Evolutionary conservation across 2,113 vertebrate species (phyloP).

Genomic region (Albula glossodonta): DNA sequence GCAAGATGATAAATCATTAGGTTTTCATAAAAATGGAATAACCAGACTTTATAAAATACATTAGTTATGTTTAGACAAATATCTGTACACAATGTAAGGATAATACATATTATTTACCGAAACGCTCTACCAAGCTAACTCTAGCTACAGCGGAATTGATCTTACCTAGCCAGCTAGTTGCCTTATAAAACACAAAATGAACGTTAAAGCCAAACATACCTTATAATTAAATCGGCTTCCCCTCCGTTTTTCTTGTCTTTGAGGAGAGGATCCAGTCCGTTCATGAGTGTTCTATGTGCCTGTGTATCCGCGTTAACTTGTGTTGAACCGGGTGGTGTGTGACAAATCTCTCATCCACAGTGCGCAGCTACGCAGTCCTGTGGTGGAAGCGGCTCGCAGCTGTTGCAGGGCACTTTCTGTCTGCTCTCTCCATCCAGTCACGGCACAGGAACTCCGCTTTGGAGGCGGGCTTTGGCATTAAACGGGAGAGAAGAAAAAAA

Average conservation of each 20-base stretch:
- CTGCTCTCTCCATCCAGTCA: conserved; percentile 44
- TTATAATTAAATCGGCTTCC: conserved; percentile 49
- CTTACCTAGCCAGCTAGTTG: neutral
- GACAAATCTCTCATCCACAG: conserved; percentile 44
- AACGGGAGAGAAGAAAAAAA: conserved; percentile 24
- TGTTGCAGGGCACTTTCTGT: conserved; percentile 48
- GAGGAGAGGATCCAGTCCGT: conserved; percentile 52
- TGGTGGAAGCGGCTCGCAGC: conserved; percentile 38
- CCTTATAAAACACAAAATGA: neutral
- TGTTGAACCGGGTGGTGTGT: conserved; percentile 37
- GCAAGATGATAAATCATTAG: neutral
- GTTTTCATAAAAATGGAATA: neutral
- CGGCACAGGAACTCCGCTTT: conserved; percentile 48
- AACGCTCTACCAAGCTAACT: neutral
- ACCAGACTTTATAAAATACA: neutral
- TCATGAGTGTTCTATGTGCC: conserved; percentile 55
- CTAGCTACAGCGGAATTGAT: neutral
- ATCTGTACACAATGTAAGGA: neutral
- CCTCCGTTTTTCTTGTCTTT: conserved; percentile 48
- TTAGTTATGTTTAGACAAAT: neutral
- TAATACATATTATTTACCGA: neutral
- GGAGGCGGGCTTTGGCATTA: conserved; percentile 54
- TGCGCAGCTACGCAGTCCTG: conserved; percentile 36
- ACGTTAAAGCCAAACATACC: conserved; percentile 43
- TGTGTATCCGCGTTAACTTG: conserved; percentile 43